Evolutionary conservation across 2,888 invertebrate species (phyloP).

Genomic region (Oxystoma pomonae): DNA sequence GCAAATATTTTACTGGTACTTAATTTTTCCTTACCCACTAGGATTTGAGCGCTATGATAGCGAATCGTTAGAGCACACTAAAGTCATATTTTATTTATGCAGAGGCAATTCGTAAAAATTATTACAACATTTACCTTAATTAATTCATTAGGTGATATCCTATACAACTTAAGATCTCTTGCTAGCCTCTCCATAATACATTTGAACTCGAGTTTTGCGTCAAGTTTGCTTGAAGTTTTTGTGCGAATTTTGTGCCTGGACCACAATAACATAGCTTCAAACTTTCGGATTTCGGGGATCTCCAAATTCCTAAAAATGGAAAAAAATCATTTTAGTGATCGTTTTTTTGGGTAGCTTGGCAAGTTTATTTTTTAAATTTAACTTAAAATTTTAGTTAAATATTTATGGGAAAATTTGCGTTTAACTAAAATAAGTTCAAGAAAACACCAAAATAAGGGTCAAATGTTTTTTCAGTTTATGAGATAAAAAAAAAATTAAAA

Average conservation of each 20-base stretch:
- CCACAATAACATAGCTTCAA: slow-evolving; percentile 91
- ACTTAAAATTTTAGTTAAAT: too few species aligned
- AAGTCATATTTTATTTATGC: too few species aligned
- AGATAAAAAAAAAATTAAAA: too few species aligned
- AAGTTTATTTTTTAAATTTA: neutral
- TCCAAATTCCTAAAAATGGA: slow-evolving; percentile 68
- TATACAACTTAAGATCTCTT: slow-evolving; percentile 81
- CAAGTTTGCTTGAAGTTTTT: slow-evolving; percentile 74
- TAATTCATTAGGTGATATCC: slow-evolving; percentile 89
- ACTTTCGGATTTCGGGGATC: slow-evolving; percentile 84
- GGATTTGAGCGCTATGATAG: too few species aligned
- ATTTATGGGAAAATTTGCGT: neutral
- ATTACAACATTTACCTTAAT: too few species aligned
- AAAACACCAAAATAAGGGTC: too few species aligned
- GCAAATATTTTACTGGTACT: too few species aligned
- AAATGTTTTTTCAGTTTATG: too few species aligned
- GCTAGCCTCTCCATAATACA: slow-evolving; percentile 90
- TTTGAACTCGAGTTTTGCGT: slow-evolving; percentile 85
- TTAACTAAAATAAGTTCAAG: too few species aligned
- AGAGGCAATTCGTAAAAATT: too few species aligned
- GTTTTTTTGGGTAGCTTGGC: neutral
- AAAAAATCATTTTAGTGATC: slow-evolving; percentile 22
- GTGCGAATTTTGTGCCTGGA: slow-evolving; percentile 78
- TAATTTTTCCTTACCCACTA: too few species aligned
- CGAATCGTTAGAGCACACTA: too few species aligned